Evolutionary conservation across 2,113 vertebrate genomes (phyloP), one percentile per base, ranked within the genome.

Genomic region (Neofelis nebulosa): DNA sequence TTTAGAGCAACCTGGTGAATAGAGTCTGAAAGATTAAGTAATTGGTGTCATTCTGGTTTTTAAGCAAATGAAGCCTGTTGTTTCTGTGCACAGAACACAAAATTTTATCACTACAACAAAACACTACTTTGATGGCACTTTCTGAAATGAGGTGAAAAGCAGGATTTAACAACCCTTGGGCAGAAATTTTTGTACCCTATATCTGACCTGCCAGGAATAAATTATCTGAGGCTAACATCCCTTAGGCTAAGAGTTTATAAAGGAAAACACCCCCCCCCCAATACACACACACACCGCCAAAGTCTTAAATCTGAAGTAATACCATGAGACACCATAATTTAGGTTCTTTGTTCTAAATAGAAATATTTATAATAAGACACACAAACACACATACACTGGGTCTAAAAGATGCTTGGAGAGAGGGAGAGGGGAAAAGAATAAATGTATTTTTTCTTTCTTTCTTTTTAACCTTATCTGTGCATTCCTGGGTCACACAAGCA

Each of bases 401-500:
- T 92, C 82, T 87, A 76, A 91, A 98, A 87, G 94, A 94, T 73
- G 78, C 71, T 96, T 92, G 38, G 38, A 89, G 66, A 76, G 63
- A 98, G 91, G 92, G 86, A 96, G 31, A 55, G 19, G 57, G 19
- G 57, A 25, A 50, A 10, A 83, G 29, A 83, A 88, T 38, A 94
- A 94, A 97, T 48, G 61, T 33, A 83, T 66, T 89, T 97, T 98
- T 96, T 97, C 80, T 92, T 97, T 95, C 96, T 98, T 97, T 97
- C 98, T 98, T 98, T 98, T 98, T 98, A 98, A 98, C 98, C 98
- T 99, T 98, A 98, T 98, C 98, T 98, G 97, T 98, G 98, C 97
- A 94, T 98, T 98, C 98, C 97, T 98, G 98, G 98, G 98, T 98
- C 98, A 98, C 98, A 98, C 89, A 96, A 97, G 97, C 98, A 98